Evolutionary conservation across 2,113 vertebrate genomes (phyloP).

Genomic region (Chamaetylas fuelleborni): DNA sequence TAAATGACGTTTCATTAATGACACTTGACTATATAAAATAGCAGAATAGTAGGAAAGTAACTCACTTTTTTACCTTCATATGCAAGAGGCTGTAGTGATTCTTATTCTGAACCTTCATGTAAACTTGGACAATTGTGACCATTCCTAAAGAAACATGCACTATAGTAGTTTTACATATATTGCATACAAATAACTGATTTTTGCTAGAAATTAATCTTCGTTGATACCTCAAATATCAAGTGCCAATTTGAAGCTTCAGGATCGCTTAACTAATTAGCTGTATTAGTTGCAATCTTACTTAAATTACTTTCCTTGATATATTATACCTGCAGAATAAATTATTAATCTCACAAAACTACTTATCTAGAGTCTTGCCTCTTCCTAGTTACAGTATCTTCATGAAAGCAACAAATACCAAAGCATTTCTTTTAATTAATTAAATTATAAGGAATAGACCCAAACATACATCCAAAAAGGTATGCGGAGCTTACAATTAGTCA

Average conservation of each 20-base stretch:
- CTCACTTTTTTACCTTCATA: neutral
- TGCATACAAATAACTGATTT: neutral
- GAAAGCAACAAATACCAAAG: neutral
- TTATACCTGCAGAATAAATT: slow-evolving; percentile 83
- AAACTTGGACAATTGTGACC: neutral
- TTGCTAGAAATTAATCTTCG: slow-evolving; percentile 9
- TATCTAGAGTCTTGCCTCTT: slow-evolving; percentile 37
- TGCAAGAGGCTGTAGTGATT: neutral
- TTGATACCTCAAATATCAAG: slow-evolving; percentile 20
- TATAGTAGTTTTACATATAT: neutral
- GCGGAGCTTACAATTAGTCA: slow-evolving; percentile 85
- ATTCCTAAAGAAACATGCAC: neutral
- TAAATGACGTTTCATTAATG: neutral
- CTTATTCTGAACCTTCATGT: neutral
- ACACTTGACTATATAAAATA: neutral
- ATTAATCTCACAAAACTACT: slow-evolving; percentile 80
- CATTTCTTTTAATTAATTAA: slow-evolving; percentile 40
- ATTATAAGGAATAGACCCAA: slow-evolving; percentile 42
- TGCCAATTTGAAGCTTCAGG: slow-evolving; percentile 9
- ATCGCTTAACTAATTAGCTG: slow-evolving; percentile 58
- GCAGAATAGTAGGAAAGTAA: neutral
- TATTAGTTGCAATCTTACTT: slow-evolving; percentile 68
- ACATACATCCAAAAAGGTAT: slow-evolving; percentile 84
- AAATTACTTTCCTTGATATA: slow-evolving; percentile 76
- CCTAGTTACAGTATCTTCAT: neutral